These are phyloP conservation scores for Gymnocheta viridis DNA, from an alignment of 2,888 invertebrate species.

Conservation along the genomic window DNA sequence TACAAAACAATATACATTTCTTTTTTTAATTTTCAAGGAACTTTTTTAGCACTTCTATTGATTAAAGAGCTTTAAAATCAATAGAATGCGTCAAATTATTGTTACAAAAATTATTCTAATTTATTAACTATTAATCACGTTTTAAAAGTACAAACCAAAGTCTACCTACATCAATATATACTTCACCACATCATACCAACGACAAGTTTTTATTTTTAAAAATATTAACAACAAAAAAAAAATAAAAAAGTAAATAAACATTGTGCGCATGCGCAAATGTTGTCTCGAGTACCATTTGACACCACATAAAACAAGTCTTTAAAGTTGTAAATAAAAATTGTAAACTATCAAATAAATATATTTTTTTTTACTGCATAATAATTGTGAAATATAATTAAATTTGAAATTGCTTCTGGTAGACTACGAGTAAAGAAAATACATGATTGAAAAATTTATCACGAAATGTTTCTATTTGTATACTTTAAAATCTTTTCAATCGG, in stretches of 20 bases:
- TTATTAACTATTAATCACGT: neutral
- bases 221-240: neutral
- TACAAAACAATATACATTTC: no score
- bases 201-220: neutral
- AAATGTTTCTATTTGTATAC: neutral
- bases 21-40: no score
- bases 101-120: neutral
- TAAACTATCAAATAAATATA: neutral
- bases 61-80: no score
- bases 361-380: neutral
- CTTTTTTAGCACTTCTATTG: no score
- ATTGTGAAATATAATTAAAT: slow-evolving; percentile 31
- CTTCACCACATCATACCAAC: neutral
- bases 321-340: slow-evolving; percentile 41
- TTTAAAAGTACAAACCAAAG: neutral
- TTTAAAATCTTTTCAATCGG: slow-evolving; percentile 13
- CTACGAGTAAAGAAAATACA: slow-evolving; percentile 1
- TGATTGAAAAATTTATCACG: neutral
- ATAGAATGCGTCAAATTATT: neutral
- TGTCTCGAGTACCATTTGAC: slow-evolving; percentile 34
- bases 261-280: slow-evolving; percentile 27
- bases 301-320: slow-evolving; percentile 50
- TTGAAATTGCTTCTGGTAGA: neutral
- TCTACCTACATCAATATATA: neutral
- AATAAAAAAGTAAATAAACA: neutral